phyloP scores from a whole-genome alignment of 2,797 vertebrate species.

The Hirundo rustica region DNA sequence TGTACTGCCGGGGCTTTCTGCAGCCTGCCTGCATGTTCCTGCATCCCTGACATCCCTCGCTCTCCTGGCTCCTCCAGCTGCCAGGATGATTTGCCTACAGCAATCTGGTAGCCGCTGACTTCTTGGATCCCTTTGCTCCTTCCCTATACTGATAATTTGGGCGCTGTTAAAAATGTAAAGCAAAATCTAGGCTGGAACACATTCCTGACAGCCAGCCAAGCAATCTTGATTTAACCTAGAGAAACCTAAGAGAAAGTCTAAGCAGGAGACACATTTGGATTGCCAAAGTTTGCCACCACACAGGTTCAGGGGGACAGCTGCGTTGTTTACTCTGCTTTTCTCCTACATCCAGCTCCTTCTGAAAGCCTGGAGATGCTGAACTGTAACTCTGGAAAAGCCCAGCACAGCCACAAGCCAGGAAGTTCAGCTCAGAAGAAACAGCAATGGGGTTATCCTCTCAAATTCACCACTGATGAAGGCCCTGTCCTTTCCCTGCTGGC shows the following conservation, averaged over 20 bases:
- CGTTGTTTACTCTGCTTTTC: not conserved
- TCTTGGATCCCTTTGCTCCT: not conserved
- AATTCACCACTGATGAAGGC: not conserved
- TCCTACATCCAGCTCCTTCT: not conserved
- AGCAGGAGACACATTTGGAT: not conserved
- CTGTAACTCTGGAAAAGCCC: not conserved
- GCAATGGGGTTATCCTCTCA: not conserved
- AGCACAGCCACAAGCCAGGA: not conserved
- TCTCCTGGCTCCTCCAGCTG: not conserved
- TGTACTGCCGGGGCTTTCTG: not conserved
- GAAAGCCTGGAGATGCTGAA: not conserved
- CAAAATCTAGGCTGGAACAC: not conserved
- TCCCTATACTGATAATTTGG: not conserved
- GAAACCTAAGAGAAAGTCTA: not conserved
- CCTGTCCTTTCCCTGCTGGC: not conserved
- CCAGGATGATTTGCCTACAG: not conserved
- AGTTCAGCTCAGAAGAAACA: not conserved
- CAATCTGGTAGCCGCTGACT: not conserved
- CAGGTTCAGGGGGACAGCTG: not conserved
- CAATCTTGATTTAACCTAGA: not conserved
- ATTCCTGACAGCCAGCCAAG: not conserved
- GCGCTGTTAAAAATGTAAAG: not conserved
- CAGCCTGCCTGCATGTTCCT: not conserved
- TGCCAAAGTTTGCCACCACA: not conserved
- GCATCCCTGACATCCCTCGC: not conserved